Evolutionary conservation across 2,797 vertebrate species (phyloP), one percentile per base, ranked within the genome.

Genomic region (Rhinatrema bivittatum): DNA sequence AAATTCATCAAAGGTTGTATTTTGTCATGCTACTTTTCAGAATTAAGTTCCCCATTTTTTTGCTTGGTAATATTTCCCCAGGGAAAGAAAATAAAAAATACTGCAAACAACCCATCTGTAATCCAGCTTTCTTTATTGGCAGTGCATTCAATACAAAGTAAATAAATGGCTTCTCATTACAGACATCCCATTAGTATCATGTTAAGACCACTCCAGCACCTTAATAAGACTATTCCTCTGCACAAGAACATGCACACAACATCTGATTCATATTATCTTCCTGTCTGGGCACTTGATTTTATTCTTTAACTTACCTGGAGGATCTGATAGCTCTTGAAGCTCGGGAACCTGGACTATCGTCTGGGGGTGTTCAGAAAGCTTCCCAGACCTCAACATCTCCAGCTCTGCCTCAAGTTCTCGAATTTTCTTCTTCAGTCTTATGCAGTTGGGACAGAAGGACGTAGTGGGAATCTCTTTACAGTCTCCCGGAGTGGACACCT

Each of bases 401-500:
- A 98, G 68, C 62, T 98, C 93, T 2, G 88, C 89, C 77, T 97
- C 92, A 35, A 98, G 84, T 70, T 98, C 91, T 31, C 85, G 66
- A 32, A 98, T 91, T 64, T 94, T 92, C 70, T 75, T 91, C 72
- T 90, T 93, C 26, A 98, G 73, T 32, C 83, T 87, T 35, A 98
- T 87, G 61, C 94, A 98, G 67, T 97, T 98, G 29, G 91, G 91
- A 52, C 94, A 98, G 61, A 93, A 94, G 23, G 93, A 97, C 16
- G 93, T 95, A 45, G 91, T 91, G 33, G 93, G 88, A 7, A 84
- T 81, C 62, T 84, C 81, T 0, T 81, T 70, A 5, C 73, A 61
- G 34, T 82, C 76, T 32, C 69, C 73, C 32, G 70, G 60, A 1
- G 27, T 30, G 0, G 73, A 74, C 20, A 79, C 77, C 57, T 91